phyloP scores from a whole-genome alignment of 2,888 invertebrate genomes.

The Ellobium chinense region DNA sequence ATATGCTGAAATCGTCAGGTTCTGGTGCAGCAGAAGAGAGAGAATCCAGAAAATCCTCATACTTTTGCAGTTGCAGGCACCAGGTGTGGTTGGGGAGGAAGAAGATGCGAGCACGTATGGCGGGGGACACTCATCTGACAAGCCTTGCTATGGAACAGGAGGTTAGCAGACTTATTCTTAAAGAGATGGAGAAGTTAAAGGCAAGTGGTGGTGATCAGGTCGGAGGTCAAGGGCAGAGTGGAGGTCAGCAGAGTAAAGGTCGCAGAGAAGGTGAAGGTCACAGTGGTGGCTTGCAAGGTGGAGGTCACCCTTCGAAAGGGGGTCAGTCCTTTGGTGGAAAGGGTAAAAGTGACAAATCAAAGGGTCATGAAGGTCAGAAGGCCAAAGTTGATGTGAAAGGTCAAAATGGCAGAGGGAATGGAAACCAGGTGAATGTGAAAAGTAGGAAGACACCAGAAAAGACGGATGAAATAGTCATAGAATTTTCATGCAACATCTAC shows the following conservation, averaged over 20 bases:
- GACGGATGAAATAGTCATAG: neutral
- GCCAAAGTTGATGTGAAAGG: neutral
- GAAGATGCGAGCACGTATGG: neutral
- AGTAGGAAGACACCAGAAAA: neutral
- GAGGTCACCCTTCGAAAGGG: neutral
- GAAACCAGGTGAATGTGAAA: neutral
- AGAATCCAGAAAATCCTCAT: neutral
- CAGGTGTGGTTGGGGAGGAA: slow-evolving; percentile 22
- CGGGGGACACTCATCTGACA: neutral
- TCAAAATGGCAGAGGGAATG: neutral
- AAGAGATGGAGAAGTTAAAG: neutral
- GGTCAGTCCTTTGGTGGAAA: neutral
- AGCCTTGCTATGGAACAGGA: neutral
- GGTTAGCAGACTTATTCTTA: neutral
- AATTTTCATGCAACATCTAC: slow-evolving; percentile 16
- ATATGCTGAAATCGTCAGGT: neutral
- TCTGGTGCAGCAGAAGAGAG: neutral
- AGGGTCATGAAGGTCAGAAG: neutral
- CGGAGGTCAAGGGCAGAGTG: neutral
- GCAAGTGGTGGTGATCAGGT: neutral
- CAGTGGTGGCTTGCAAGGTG: neutral
- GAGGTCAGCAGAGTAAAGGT: neutral
- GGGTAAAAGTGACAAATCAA: neutral
- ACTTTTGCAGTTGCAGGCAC: slow-evolving; percentile 6
- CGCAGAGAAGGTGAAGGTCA: neutral